A percentile compares a stretch with the other conserved stretches of the same genome.
Conservation (phyloP, 1,140 invertebrate genomes). For the Parasteatoda tepidariorum region DNA sequence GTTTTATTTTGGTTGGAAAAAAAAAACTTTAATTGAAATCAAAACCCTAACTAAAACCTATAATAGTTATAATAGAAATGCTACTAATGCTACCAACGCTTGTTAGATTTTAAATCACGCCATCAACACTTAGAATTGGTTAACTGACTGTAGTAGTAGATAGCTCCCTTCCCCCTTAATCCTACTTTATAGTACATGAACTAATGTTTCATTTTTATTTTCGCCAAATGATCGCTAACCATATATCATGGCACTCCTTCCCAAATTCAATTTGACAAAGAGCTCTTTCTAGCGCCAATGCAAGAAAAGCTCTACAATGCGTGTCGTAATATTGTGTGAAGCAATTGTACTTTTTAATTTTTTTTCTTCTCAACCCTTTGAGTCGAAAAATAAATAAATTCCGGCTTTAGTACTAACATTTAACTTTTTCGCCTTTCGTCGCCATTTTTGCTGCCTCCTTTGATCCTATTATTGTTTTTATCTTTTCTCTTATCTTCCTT, state of each 20-base stretch:
- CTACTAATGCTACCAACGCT: too few relatives aligned
- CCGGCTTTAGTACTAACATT: conserved; percentile 18
- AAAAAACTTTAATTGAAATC: too few relatives aligned
- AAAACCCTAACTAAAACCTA: too few relatives aligned
- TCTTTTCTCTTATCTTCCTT: conserved; percentile 13
- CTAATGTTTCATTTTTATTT: too few relatives aligned
- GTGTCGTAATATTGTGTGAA: neutral
- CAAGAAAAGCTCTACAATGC: neutral
- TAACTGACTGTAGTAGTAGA: too few relatives aligned
- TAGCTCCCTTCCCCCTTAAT: too few relatives aligned
- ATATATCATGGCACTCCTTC: neutral
- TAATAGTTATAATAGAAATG: too few relatives aligned
- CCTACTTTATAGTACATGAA: too few relatives aligned
- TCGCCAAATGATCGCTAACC: neutral
- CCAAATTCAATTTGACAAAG: neutral
- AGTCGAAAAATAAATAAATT: conserved; percentile 22
- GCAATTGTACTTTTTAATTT: neutral
- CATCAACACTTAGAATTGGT: too few relatives aligned
- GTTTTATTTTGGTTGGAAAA: too few relatives aligned
- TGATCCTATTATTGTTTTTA: conserved; percentile 47
- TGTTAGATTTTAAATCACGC: too few relatives aligned
- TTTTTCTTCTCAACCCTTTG: neutral
- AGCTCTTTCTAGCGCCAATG: neutral
- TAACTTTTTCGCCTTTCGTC: conserved; percentile 32
- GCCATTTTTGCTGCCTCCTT: conserved; percentile 22